Evolutionary conservation across 1,140 invertebrate species (phyloP), one percentile per base, ranked within the genome.

Genomic region (Heliothis virescens): DNA sequence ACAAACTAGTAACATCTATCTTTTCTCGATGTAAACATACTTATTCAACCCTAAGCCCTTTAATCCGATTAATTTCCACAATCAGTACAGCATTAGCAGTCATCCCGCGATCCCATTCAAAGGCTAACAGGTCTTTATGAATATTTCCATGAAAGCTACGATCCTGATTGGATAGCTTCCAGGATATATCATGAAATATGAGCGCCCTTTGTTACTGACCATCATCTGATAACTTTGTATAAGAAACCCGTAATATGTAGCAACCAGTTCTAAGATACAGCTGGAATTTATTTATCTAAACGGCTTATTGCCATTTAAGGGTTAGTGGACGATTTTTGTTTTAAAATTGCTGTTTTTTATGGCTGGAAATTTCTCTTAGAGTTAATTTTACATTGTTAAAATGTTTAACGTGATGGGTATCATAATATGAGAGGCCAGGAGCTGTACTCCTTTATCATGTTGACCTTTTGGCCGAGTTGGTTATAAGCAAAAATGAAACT

Each of bases 161-260:
- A 69, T 69, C 26, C 65, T 69, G 41, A 69, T 53, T 69, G 65
- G 65, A 69, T 69, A 50, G 48, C 21, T n/a, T 50, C 63, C 47
- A 52, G 65, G 21, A 52, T 48, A 52, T 29, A 69, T 18, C 65
- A 69, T 69, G 65, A 69, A 52, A 69, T 69, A 69, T 69, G 65
- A 69, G 16, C 21, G 1, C 1, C 48, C 65, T 69, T 69, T 69
- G 65, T 69, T 69, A 9, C 18, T 15, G 10, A 0, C 65, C 65
- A 69, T 69, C 65, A 69, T 69, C 65, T 11, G 65, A 69, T 69
- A 69, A 69, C 47, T 52, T 26, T 52, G 47, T 52, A 69, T 52
- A 18, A 69, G 11, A 7, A 50, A 12, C 65, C 48, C 21, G 65
- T 69, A 69, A 69, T 69, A 21, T 41, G 65, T 26, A 48, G 4